Evolutionary conservation across 1,140 invertebrate genomes (phyloP), one percentile per base, ranked within the genome.

Genomic region (Drosophila tani): DNA sequence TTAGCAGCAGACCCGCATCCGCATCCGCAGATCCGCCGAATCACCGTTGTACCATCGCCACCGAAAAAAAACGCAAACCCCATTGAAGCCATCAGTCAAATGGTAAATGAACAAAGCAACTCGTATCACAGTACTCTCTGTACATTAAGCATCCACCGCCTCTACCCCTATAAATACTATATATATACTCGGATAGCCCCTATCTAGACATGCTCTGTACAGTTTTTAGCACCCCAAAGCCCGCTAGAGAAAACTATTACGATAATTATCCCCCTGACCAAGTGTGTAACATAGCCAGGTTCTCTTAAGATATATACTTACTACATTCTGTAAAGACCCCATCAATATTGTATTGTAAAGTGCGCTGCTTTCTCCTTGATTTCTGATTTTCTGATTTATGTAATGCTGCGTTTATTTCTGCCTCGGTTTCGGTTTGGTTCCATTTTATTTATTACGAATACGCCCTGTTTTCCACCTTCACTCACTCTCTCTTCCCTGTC

Each of bases 71-170:
- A 9, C 0, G 17, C 27, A 74, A 38, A 1, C 40, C 45, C 24
- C 60, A 46, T 50, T 51, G 58, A 57, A 64, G 66, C 60, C 78
- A 62, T 57, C 64, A 59, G 29, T 56, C 57, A 83, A 87, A 87
- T 87, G 83, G 83, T 87, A 87, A 87, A 80, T 87, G 79, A 87
- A 87, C 53, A 71, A 79, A 75, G 69, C 81, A 83, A 83, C 81
- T 82, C 63, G 51, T 64, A 79, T 60, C 60, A 57, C 70, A 73
- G 67, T 73, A 71, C 69, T 57, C 56, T 29, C 51, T 73, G 69
- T 73, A 71, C 69, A 73, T 69, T 71, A 27, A 71, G 64, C 64
- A 68, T 56, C 68, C 68, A 38, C 24, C 43, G 40, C 64, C 24
- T 21, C 24, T 29, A 63, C 27, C 21, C 29, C 24, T 60, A 63